Evolutionary conservation across 2,797 vertebrate species (phyloP), one percentile per base, ranked within the genome.

Genomic region (Lophius americanus): DNA sequence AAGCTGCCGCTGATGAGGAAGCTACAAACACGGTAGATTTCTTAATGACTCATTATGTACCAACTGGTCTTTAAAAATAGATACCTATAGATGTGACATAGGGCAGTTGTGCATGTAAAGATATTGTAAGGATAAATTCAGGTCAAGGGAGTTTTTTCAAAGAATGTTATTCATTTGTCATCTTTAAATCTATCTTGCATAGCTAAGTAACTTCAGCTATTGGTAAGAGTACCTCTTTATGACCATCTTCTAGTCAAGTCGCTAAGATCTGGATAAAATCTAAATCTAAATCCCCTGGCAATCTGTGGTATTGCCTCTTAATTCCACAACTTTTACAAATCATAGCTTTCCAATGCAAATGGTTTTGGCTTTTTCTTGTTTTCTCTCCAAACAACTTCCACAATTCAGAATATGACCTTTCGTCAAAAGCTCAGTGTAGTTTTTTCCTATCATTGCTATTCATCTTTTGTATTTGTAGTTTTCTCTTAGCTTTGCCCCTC

Each of bases 241-340:
- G 23, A 23, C 23, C 23, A 2, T 23, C 23, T 37, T 55, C 46
- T 43, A 4, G 9, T 57, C 37, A 47, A 44, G 44, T 37, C 35
- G 12, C 4, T 32, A 11, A 61, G 36, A 13, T 46, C 52, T 61
- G 37, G 6, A 14, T 38, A 64, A 60, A 47, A 61, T 69, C 36
- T 39, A 42, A 33, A 46, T 53, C 13, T 32, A 39, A 37, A 58
- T 66, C 61, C 37, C 48, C 7, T 52, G 48, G 60, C 55, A 33
- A 55, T n/a, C 5, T 11, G 69, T 63, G 41, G 61, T 23, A 80
- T 59, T 36, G 13, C 9, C 39, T 56, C 6, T 9, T 48, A 7
- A 51, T 65, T 23, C 23, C 23, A 9, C 13, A 6, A 63, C 7
- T 51, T 36, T 5, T 36, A 3, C 61, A 47, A 10, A 48, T 9